phyloP scores from a whole-genome alignment of 1,140 invertebrate genomes.

The Dolichoris vasculosae region DNA sequence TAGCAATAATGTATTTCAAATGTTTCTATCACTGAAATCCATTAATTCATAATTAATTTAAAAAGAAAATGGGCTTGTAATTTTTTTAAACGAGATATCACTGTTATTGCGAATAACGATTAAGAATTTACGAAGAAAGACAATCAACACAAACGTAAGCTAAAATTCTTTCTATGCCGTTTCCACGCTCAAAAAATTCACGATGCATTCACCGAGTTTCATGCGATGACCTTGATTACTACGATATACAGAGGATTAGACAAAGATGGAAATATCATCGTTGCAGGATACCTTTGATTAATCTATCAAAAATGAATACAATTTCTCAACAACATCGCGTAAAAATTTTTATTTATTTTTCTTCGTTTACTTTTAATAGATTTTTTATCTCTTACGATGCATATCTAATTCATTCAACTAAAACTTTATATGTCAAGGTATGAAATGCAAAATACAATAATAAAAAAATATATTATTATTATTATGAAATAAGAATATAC shows the following conservation, averaged over 20 bases:
- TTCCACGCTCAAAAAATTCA: too few relatives aligned
- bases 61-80: neutral
- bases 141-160: neutral
- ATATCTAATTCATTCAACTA: too few relatives aligned
- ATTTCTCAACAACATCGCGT: neutral
- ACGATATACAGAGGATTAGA: neutral
- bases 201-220: too few relatives aligned
- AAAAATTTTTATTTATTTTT: too few relatives aligned
- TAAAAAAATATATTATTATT: too few relatives aligned
- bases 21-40: neutral
- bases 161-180: neutral
- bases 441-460: too few relatives aligned
- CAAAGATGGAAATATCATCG: neutral
- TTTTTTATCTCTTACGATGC: too few relatives aligned
- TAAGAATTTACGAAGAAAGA: neutral
- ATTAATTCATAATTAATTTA: neutral
- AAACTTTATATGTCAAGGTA: too few relatives aligned
- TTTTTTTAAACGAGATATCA: neutral
- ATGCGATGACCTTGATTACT: neutral
- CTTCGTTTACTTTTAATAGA: too few relatives aligned
- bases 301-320: neutral
- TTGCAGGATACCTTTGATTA: neutral
- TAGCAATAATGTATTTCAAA: too few relatives aligned
- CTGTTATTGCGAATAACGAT: neutral
- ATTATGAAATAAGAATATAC: too few relatives aligned